phyloP scores from a whole-genome alignment of 2,888 invertebrate species.

The Leptopilina myrica region DNA sequence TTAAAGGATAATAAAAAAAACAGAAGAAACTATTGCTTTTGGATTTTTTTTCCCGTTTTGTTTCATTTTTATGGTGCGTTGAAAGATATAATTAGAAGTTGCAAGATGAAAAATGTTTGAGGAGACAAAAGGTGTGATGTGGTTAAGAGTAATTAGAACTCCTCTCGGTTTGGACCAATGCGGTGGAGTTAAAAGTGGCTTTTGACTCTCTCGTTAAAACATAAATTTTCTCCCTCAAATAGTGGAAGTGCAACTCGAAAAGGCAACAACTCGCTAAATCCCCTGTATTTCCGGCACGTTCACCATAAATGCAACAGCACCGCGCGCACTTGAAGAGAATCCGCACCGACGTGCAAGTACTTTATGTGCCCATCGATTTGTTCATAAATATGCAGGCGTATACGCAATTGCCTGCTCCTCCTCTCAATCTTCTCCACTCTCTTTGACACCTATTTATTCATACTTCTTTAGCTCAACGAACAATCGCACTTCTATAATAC shows the following conservation, averaged over 20 bases:
- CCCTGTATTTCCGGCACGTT: constrained; percentile 37
- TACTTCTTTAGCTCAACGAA: background rate
- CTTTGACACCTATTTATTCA: constrained; percentile 19
- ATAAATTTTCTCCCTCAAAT: constrained; percentile 42
- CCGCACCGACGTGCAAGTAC: constrained; percentile 19
- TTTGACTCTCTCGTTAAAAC: constrained; percentile 31
- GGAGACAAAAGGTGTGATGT: background rate
- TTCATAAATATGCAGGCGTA: constrained; percentile 31
- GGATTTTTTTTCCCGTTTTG: background rate
- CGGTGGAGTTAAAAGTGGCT: constrained; percentile 32
- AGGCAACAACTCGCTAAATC: constrained; percentile 36
- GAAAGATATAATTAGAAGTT: background rate
- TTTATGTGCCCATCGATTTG: constrained; percentile 35
- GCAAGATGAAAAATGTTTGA: background rate
- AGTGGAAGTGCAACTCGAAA: constrained; percentile 13
- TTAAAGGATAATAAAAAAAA: background rate
- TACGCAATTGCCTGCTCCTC: constrained; percentile 31
- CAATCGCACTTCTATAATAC: background rate
- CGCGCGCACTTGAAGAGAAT: constrained; percentile 25
- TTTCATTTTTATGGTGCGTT: background rate
- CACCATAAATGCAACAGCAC: constrained; percentile 34
- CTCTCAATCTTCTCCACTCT: constrained; percentile 40
- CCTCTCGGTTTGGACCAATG: constrained; percentile 11
- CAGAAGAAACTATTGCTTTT: too few species aligned
- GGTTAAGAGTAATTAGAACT: constrained; percentile 26